Percentiles rank a stretch among this genome's conserved stretches.
Evolutionary conservation across 2,797 vertebrate species (phyloP).

Genomic region (Bradypodion pumilum): DNA sequence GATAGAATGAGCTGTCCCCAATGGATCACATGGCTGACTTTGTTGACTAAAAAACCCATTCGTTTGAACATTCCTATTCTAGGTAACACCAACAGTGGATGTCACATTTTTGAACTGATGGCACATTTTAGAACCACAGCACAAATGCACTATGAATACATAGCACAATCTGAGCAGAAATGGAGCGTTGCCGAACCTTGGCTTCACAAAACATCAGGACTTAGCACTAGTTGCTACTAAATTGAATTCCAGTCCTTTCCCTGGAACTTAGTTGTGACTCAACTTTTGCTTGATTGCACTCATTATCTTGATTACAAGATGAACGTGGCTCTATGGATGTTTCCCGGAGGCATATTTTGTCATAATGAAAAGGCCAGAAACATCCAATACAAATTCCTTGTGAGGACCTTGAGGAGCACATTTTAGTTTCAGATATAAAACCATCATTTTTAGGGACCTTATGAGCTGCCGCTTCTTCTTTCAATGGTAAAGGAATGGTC

Average conservation of each 20-base stretch:
- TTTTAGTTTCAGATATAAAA: constrained; percentile 50
- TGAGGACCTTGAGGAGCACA: constrained; percentile 33
- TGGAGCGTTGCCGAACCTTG: background rate
- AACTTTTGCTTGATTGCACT: constrained; percentile 25
- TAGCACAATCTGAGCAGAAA: background rate
- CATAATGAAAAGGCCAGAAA: constrained; percentile 39
- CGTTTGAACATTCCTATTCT: background rate
- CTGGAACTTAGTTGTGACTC: background rate
- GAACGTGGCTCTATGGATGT: background rate
- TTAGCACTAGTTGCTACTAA: background rate
- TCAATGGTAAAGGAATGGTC: constrained; percentile 1
- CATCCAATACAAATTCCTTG: constrained; percentile 10
- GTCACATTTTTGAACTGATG: background rate
- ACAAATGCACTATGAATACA: no score
- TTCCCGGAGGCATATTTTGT: background rate
- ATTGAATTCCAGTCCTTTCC: background rate
- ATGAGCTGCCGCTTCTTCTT: constrained; percentile 50
- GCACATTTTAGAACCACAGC: background rate
- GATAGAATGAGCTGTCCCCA: no score
- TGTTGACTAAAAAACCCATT: background rate
- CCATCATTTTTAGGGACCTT: background rate
- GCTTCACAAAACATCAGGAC: background rate
- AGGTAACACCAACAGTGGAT: no score
- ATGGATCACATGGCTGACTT: no score
- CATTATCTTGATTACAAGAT: constrained; percentile 34